These are phyloP conservation scores for Pandemis corylana DNA, from an alignment of 2,888 invertebrate genomes.

Conservation along the genomic window DNA sequence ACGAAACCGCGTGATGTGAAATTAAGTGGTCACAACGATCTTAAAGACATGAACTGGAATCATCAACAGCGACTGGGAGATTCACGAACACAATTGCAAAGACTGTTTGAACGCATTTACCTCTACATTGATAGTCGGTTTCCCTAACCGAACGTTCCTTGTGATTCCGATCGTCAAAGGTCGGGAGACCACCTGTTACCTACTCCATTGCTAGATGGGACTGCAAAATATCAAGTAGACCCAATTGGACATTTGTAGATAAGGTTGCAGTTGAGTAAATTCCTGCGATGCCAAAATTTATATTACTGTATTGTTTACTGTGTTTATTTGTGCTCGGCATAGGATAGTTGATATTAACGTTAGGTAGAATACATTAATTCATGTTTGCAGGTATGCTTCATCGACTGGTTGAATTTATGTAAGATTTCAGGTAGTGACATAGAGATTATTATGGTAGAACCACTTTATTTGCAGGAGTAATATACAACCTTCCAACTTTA, in stretches of 20 bases:
- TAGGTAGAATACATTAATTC: conserved; percentile 28
- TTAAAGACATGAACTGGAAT: too few relatives aligned
- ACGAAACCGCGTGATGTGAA: background rate
- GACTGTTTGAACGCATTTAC: too few relatives aligned
- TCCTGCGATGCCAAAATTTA: conserved; percentile 63
- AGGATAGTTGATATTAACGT: conserved; percentile 36
- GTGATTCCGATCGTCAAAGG: background rate
- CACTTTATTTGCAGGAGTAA: background rate
- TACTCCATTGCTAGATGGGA: conserved; percentile 29
- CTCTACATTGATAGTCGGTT: background rate
- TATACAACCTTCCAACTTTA: background rate
- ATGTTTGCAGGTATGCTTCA: conserved; percentile 13
- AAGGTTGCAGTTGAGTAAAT: conserved; percentile 58
- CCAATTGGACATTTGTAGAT: conserved; percentile 59
- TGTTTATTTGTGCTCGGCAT: conserved; percentile 48
- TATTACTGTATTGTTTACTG: conserved; percentile 61
- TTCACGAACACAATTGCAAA: background rate
- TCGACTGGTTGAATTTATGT: conserved; percentile 8
- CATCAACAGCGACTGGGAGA: too few relatives aligned
- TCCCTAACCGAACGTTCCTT: too few relatives aligned
- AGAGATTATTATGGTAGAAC: conserved; percentile 16
- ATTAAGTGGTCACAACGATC: background rate
- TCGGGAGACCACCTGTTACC: background rate
- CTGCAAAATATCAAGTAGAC: conserved; percentile 51
- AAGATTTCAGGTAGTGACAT: background rate